These are phyloP conservation scores for Cotesia typhae DNA, from an alignment of 1,140 invertebrate genomes.

Conservation along the genomic window DNA sequence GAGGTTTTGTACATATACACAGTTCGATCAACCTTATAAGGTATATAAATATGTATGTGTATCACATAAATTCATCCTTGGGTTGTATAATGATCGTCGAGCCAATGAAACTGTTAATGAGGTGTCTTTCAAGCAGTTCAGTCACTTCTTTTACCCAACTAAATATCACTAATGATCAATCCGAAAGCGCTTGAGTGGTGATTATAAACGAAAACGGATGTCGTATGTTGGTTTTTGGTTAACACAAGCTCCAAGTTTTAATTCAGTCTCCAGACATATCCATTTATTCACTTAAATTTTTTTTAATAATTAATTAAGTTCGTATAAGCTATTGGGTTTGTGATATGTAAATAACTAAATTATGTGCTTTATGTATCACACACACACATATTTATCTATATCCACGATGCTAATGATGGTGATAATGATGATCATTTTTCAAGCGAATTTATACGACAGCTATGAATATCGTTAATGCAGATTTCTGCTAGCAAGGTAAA, in stretches of 20 bases:
- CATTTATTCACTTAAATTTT: too few relatives aligned
- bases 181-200: not conserved
- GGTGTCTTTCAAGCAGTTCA: conserved; percentile 4
- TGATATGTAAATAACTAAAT: too few relatives aligned
- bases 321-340: too few relatives aligned
- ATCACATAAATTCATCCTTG: not conserved
- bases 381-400: too few relatives aligned
- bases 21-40: not conserved
- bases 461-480: too few relatives aligned
- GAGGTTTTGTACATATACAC: not conserved
- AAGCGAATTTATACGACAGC: too few relatives aligned
- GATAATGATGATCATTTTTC: too few relatives aligned
- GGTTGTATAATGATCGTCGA: not conserved
- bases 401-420: too few relatives aligned
- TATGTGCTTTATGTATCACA: too few relatives aligned
- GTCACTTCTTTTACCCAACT: not conserved
- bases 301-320: too few relatives aligned
- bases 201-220: conserved; percentile 12
- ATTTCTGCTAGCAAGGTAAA: too few relatives aligned
- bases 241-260: not conserved
- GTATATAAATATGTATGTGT: not conserved
- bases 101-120: conserved; percentile 3
- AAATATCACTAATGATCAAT: conserved; percentile 7
- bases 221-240: not conserved
- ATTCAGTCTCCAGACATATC: too few relatives aligned